Base-by-base conservation (phyloP, 2,797 vertebrate species). In the Cephalopachus bancanus region DNA sequence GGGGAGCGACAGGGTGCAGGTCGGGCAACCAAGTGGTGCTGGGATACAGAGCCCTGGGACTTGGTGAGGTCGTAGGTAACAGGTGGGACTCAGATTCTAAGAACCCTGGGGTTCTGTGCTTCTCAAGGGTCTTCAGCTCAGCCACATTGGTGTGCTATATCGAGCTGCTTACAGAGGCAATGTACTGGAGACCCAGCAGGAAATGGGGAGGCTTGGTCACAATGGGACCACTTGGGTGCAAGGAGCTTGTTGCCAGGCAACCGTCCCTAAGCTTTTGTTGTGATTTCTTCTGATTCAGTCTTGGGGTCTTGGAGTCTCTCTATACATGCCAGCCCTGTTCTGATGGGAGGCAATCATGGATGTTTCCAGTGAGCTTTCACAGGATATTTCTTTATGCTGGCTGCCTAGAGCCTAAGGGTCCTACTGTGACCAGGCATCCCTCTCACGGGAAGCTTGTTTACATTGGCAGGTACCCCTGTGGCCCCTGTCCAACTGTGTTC, bases 61-160 rank as follows among this genome's bases (percentile, higher is more conserved):
- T 1, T 22, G 60, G 51, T 10, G 0, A 49, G 1, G 24, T 12
- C 5, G 44, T 0, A 10, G 26, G 1, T 1, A 3, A 28, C 3
- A 4, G 33, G 16, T 37, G 57, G 49, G 78, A 64, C 75, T 19
- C 85, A 75, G 28, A 10, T 10, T 81, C 76, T 26, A 44, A 8
- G 60, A 53, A 44, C 57, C 26, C 49, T 64, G 44, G 65, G 37
- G 55, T 44, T 64, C 10, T 14, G 49, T 81, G 10, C n/a, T 19
- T 9, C 57, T 93, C 57, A 14, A 57, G 57, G 55, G n/a, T 55
- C 49, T 49, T 44, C 16, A 19, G n/a, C 33, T 10, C 37, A 37
- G 37, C 26, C 33, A 59, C 24, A 20, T 33, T 49, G 67, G 65
- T 30, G 10, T 85, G n/a, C 19, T 57, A n/a, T 24, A 9, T 55